These are phyloP conservation scores for Melanogrammus aeglefinus DNA, from an alignment of 2,797 vertebrate genomes.

Conservation along the genomic window DNA sequence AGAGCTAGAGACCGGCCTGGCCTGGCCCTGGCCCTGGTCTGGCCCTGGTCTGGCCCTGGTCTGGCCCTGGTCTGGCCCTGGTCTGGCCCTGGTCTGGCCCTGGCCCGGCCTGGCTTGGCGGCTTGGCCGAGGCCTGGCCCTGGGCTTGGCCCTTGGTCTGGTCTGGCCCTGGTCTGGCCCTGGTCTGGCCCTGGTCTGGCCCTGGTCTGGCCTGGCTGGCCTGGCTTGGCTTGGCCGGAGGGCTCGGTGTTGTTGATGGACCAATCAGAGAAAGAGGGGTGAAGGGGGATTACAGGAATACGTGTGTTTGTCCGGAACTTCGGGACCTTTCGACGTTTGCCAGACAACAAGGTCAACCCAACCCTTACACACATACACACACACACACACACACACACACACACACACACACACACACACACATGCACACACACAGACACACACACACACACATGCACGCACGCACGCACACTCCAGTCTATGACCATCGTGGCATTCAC, in stretches of 20 bases:
- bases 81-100: too few relatives aligned
- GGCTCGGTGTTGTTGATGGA: conserved; percentile 40
- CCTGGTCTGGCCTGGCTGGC: too few relatives aligned
- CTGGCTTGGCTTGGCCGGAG: too few relatives aligned
- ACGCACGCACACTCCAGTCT: conserved; percentile 40
- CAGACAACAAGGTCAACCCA: neutral
- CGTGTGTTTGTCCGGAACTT: conserved; percentile 36
- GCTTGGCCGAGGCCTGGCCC: too few relatives aligned
- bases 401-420: neutral
- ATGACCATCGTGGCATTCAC: conserved; percentile 56
- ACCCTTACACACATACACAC: neutral
- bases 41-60: neutral
- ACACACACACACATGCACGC: conserved; percentile 37
- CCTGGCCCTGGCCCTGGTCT: neutral
- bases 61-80: too few relatives aligned
- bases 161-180: too few relatives aligned
- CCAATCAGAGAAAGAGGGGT: conserved; percentile 13
- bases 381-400: too few relatives aligned
- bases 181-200: too few relatives aligned
- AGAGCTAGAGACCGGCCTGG: conserved; percentile 74
- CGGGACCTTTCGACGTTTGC: conserved; percentile 45
- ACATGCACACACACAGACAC: neutral
- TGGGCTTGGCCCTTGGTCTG: too few relatives aligned
- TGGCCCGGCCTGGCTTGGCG: too few relatives aligned
- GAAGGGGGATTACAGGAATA: neutral